These are phyloP conservation scores for Drosophila kambysellisi DNA, from an alignment of 2,888 invertebrate genomes.

Conservation along the genomic window DNA sequence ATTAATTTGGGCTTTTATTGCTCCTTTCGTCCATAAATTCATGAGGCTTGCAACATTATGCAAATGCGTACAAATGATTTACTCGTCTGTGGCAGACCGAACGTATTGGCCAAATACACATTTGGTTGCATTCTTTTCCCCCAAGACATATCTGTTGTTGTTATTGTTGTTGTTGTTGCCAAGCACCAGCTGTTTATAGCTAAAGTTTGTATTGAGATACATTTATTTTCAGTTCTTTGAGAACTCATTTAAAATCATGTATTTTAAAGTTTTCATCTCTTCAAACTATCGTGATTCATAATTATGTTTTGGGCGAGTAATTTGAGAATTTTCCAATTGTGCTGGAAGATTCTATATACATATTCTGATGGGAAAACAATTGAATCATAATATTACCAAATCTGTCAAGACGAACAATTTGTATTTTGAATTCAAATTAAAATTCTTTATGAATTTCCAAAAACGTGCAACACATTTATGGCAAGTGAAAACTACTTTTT, in stretches of 20 bases:
- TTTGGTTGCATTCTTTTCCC: not conserved
- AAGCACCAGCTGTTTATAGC: not conserved
- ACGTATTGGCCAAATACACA: conserved; percentile 4
- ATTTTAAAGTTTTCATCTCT: not conserved
- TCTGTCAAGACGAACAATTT: conserved; percentile 5
- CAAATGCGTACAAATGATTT: conserved; percentile 51
- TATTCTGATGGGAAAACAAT: no score
- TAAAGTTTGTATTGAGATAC: not conserved
- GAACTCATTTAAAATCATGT: not conserved
- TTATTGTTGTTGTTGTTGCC: not conserved
- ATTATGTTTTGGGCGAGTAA: not conserved
- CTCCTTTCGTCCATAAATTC: conserved; percentile 58
- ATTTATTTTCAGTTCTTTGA: not conserved
- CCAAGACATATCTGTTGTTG: not conserved
- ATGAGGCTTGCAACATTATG: conserved; percentile 39
- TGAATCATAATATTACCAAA: not conserved
- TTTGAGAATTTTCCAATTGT: not conserved
- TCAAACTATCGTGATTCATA: not conserved
- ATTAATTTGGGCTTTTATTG: conserved; percentile 73
- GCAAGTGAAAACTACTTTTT: not conserved
- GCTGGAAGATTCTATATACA: not conserved
- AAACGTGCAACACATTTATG: conserved; percentile 6
- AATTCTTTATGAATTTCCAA: conserved; percentile 4
- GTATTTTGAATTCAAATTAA: conserved; percentile 1
- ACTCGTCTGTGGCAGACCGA: conserved; percentile 20